Conservation (phyloP, 2,113 vertebrate genomes). For the Pedionomus torquatus region DNA sequence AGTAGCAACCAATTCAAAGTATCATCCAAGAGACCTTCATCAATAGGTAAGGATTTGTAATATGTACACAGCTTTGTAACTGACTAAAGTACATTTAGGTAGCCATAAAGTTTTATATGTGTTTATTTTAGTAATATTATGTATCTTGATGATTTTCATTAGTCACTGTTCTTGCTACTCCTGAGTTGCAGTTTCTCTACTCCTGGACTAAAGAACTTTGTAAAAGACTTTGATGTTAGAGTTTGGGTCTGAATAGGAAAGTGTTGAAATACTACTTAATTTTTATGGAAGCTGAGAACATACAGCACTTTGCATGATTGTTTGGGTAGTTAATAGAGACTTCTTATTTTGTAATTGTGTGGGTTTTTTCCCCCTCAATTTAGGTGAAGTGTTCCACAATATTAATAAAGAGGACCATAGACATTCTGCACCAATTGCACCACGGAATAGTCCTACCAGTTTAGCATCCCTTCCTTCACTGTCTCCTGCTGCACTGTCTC, state of each 20-base stretch:
- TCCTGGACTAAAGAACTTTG: neutral
- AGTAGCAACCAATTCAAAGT: constrained; percentile 94
- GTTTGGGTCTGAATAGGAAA: neutral
- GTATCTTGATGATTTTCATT: neutral
- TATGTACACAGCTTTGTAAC: neutral
- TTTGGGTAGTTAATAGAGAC: neutral
- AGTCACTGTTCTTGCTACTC: neutral
- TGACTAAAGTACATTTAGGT: neutral
- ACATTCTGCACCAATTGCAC: constrained; percentile 80
- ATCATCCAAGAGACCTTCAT: constrained; percentile 90
- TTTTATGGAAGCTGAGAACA: neutral
- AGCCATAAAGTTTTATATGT: neutral
- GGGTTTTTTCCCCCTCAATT: neutral
- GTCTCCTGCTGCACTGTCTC: constrained; percentile 80
- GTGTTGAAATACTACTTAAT: neutral
- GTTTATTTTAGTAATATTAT: neutral
- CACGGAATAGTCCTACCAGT: constrained; percentile 86
- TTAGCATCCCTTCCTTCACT: constrained; percentile 85
- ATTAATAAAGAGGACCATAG: constrained; percentile 91
- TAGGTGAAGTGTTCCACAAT: constrained; percentile 94
- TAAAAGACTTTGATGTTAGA: neutral
- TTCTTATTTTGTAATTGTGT: neutral
- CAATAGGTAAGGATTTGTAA: constrained; percentile 80
- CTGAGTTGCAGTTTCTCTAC: neutral
- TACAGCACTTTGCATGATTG: neutral